Conservation (phyloP, 92 coral and sea anemone genomes). For the Epizoanthus ramosus region DNA sequence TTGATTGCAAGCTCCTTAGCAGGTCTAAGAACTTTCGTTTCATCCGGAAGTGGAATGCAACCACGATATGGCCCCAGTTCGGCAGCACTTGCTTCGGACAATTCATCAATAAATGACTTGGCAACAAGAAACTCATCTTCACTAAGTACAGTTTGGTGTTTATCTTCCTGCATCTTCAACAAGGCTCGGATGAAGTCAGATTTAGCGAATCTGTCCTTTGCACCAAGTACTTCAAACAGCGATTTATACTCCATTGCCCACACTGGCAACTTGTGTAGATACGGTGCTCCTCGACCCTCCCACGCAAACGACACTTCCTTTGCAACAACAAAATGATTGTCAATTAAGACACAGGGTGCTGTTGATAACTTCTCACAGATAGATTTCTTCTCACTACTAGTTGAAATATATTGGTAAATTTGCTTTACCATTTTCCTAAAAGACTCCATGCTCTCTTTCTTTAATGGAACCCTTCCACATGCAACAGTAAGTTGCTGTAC, state of each 20-base stretch:
- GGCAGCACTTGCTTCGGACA: not conserved
- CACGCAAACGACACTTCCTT: slow-evolving; percentile 36
- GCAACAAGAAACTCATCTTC: slow-evolving; percentile 16
- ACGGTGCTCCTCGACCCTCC: slow-evolving; percentile 40
- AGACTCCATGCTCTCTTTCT: not conserved
- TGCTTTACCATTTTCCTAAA: slow-evolving; percentile 63
- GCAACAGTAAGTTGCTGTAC: slow-evolving; percentile 47
- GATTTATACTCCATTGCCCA: slow-evolving; percentile 9
- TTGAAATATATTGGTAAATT: slow-evolving; percentile 60
- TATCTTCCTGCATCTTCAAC: slow-evolving; percentile 20
- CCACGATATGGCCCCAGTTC: not conserved
- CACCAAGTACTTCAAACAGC: slow-evolving; percentile 21
- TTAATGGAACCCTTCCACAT: not conserved
- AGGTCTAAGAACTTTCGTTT: not conserved
- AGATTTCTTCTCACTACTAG: not conserved
- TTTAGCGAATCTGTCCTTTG: slow-evolving; percentile 14
- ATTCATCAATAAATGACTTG: slow-evolving; percentile 16
- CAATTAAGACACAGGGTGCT: slow-evolving; percentile 16
- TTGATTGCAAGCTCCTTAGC: slow-evolving; percentile 18
- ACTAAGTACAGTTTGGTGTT: not conserved
- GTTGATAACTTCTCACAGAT: not conserved
- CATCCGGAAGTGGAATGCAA: slow-evolving; percentile 32
- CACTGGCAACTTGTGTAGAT: slow-evolving; percentile 23
- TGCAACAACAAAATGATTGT: slow-evolving; percentile 27
- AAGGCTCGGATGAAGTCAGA: slow-evolving; percentile 42